Conservation (phyloP, 2,888 invertebrate species). For the Gnatocerus cornutus region DNA sequence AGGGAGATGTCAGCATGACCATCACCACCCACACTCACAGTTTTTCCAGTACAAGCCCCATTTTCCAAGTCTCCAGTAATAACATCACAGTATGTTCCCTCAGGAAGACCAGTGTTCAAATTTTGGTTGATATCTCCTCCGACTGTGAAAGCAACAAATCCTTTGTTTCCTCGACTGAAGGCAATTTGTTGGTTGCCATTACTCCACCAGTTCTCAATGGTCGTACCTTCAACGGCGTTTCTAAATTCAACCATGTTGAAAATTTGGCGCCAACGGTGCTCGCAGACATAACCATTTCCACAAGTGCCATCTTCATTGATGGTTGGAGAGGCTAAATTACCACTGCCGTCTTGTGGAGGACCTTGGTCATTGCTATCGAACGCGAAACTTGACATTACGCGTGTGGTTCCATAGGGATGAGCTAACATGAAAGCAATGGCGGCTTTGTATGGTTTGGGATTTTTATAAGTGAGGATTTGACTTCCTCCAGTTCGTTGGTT, state of each 20-base stretch:
- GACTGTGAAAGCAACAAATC: slow-evolving; percentile 85
- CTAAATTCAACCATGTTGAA: slow-evolving; percentile 86
- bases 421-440: slow-evolving; percentile 92
- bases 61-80: slow-evolving; percentile 79
- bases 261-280: slow-evolving; percentile 90
- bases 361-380: slow-evolving; percentile 77
- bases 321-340: slow-evolving; percentile 78
- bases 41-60: slow-evolving; percentile 79
- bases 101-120: slow-evolving; percentile 81
- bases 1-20: slow-evolving; percentile 77
- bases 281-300: slow-evolving; percentile 86
- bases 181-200: slow-evolving; percentile 88
- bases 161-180: slow-evolving; percentile 82
- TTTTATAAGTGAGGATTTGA: slow-evolving; percentile 80
- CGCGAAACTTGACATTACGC: slow-evolving; percentile 94
- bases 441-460: slow-evolving; percentile 78
- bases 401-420: slow-evolving; percentile 83
- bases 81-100: slow-evolving; percentile 89
- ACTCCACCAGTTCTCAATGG: slow-evolving; percentile 84
- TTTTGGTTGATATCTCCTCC: slow-evolving; percentile 76
- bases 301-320: slow-evolving; percentile 80
- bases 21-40: slow-evolving; percentile 75
- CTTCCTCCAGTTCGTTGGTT: slow-evolving; percentile 79
- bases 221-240: slow-evolving; percentile 77
- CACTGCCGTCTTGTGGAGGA: slow-evolving; percentile 79